Evolutionary conservation across 2,888 invertebrate species (phyloP).

Genomic region (Nudaria mundana): DNA sequence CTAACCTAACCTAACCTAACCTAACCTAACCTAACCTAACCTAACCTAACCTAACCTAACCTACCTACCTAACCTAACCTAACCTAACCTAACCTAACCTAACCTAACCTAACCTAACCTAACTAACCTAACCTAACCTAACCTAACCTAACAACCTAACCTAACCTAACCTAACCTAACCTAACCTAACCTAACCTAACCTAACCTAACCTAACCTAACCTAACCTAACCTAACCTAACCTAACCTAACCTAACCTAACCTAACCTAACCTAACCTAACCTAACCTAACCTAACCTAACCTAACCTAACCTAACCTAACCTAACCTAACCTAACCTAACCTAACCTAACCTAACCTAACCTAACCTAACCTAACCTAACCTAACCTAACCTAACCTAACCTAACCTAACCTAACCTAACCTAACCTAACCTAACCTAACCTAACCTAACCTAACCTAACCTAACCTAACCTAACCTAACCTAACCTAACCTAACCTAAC

Average conservation of each 20-base stretch:
- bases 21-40: conserved; percentile 5
- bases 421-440: conserved; percentile 21
- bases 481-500: conserved; percentile 24
- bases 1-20: conserved; percentile 5
- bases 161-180: conserved; percentile 1
- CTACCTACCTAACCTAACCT: too few species aligned
- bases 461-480: conserved; percentile 19
- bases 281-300: conserved; percentile 5
- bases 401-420: conserved; percentile 19
- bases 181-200: conserved; percentile 5
- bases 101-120: conserved; percentile 5
- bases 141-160: conserved; percentile 1
- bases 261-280: conserved; percentile 3
- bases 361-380: conserved; percentile 5
- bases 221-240: conserved; percentile 5
- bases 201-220: conserved; percentile 5
- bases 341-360: conserved; percentile 5
- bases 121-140: conserved; percentile 5
- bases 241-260: conserved; percentile 4
- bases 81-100: conserved; percentile 4
- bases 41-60: too few species aligned
- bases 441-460: conserved; percentile 20
- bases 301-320: conserved; percentile 4
- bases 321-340: conserved; percentile 5
- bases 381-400: conserved; percentile 5